Evolutionary conservation across 2,113 vertebrate genomes (phyloP), one percentile per base, ranked within the genome.

Genomic region (Sturnus vulgaris): DNA sequence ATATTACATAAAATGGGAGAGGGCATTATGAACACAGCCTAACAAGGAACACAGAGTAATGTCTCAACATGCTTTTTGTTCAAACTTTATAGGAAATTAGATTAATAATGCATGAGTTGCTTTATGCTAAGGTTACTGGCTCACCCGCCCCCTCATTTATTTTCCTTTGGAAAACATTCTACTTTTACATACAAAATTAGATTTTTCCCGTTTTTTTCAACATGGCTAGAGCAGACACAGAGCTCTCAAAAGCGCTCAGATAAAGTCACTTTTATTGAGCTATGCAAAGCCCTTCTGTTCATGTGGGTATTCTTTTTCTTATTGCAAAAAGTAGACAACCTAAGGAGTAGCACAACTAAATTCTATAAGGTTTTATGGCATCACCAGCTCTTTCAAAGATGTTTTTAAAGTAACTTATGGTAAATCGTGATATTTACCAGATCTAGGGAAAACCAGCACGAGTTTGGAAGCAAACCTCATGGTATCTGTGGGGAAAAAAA

Each of bases 51-150:
- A 42, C 17, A 44, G 88, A 81, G 33, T 73, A 93, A 92, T 79
- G 72, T 69, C 91, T 96, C 88, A 94, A 91, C 77, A 78, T 57
- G 85, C 21, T 96, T 84, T 95, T 87, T 91, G 86, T 93, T 86
- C 73, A 55, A 70, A 92, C 47, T 83, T 93, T 86, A 84, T 30
- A 53, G 65, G 53, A 94, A 96, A 96, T 88, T 71, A 81, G 72
- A 93, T 92, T 89, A 91, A 94, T 90, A 96, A 97, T 95, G 73
- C 63, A 94, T 63, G 33, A 80, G 59, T 66, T 94, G 24, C 16
- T 80, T 90, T 85, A 82, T 69, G 37, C 35, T 84, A 88, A 89
- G 69, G 44, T 82, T 92, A 84, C 92, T 89, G 78, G 35, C 53
- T 88, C 70, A 92, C 52, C 63, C 68, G 83, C 59, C 28, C n/a